A percentile compares a stretch with the other conserved stretches of the same genome.
These are phyloP conservation scores for Chelmon rostratus DNA, from an alignment of 2,797 vertebrate species.

Conservation along the genomic window DNA sequence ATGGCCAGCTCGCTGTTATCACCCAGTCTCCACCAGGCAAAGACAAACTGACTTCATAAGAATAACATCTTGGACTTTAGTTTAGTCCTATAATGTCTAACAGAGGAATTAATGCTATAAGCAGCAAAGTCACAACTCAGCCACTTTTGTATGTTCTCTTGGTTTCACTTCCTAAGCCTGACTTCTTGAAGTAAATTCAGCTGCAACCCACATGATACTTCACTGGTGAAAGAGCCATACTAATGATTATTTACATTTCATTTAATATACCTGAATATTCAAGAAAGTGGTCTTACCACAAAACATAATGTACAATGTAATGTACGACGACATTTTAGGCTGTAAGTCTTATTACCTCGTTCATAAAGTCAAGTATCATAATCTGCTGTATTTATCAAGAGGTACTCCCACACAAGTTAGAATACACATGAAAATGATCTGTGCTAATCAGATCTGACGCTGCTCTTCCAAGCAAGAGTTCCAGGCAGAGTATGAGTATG, in stretches of 20 bases:
- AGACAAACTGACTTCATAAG: conserved; percentile 2
- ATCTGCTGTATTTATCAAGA: background rate
- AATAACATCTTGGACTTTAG: background rate
- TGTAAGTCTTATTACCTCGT: background rate
- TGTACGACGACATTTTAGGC: background rate
- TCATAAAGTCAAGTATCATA: too few species aligned
- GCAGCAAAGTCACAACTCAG: background rate
- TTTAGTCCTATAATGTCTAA: background rate
- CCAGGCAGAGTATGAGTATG: too few species aligned
- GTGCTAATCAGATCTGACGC: background rate
- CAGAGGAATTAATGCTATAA: background rate
- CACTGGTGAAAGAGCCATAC: background rate
- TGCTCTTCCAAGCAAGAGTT: too few species aligned
- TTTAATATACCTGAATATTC: background rate
- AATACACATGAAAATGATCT: background rate
- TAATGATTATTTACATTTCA: background rate
- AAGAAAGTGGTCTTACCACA: background rate
- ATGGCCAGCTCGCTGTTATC: conserved; percentile 43
- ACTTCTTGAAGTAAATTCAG: background rate
- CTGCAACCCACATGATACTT: background rate
- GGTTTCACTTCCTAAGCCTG: background rate
- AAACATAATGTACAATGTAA: background rate
- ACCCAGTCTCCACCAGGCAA: background rate
- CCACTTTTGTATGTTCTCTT: background rate
- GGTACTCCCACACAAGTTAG: background rate